phyloP scores from a whole-genome alignment of 1,140 invertebrate species.

The Pectinophora gossypiella region DNA sequence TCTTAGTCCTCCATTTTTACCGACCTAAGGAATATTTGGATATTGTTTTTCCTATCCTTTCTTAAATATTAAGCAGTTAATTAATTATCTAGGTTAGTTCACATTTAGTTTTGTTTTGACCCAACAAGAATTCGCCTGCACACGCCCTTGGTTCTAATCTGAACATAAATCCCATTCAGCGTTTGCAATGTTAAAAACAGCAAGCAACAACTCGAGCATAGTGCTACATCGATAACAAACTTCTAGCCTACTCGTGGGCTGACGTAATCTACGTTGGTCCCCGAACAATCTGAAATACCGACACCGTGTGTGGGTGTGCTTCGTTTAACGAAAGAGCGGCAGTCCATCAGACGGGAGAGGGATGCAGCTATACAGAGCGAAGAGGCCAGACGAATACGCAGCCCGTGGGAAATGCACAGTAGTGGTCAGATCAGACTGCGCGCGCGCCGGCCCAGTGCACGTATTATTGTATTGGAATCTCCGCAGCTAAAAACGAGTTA shows the following conservation, averaged over 20 bases:
- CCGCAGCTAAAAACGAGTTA: slow-evolving; percentile 41
- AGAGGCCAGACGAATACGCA: slow-evolving; percentile 37
- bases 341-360: slow-evolving; percentile 57
- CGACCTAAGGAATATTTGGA: no score
- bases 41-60: no score
- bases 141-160: not conserved
- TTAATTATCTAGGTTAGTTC: no score
- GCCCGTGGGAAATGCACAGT: slow-evolving; percentile 76
- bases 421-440: slow-evolving; percentile 73
- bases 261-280: slow-evolving; percentile 64
- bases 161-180: not conserved
- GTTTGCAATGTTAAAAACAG: not conserved
- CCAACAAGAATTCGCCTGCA: no score
- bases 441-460: slow-evolving; percentile 70
- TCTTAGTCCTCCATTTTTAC: no score
- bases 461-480: slow-evolving; percentile 66
- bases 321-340: slow-evolving; percentile 70
- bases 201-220: slow-evolving; percentile 16
- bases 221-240: slow-evolving; percentile 36
- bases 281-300: slow-evolving; percentile 70
- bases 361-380: slow-evolving; percentile 45
- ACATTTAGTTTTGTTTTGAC: no score
- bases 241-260: slow-evolving; percentile 47
- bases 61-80: no score
- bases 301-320: slow-evolving; percentile 70